Evolutionary conservation across 2,113 vertebrate genomes (phyloP).

Genomic region (mouse (Mus musculus)): GRCm39 chr5:74874001-74874500

Average conservation of each 20-base stretch:
- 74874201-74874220: not conserved
- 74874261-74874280: not conserved
- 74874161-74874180: not conserved
- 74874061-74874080: not conserved
- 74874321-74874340: not conserved
- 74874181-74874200: not conserved
- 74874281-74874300: not conserved
- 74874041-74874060: not conserved
- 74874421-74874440: not conserved
- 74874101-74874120: too few species aligned
- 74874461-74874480: not conserved
- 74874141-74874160: not conserved
- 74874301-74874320: not conserved
- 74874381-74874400: not conserved
- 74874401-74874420: not conserved
- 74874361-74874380: not conserved
- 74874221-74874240: not conserved
- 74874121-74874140: not conserved
- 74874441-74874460: not conserved
- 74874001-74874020: not conserved
- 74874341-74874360: not conserved
- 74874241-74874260: accelerated
- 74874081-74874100: not conserved
- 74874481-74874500: not conserved
- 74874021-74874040: not conserved